These are phyloP conservation scores for Oscheius myriophilus DNA, from an alignment of 2,888 invertebrate genomes.

Conservation along the genomic window DNA sequence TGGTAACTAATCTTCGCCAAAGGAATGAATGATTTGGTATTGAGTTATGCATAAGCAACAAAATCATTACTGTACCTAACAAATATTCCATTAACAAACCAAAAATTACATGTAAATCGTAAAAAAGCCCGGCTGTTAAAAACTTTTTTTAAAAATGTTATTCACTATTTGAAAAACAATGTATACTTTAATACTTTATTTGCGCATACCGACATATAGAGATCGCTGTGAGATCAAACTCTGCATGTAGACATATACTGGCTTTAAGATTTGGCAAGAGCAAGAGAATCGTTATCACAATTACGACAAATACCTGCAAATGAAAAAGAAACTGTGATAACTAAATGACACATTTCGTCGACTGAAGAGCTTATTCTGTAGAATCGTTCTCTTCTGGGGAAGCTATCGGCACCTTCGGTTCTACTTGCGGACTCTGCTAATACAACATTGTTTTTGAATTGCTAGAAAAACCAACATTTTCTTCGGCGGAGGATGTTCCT, in stretches of 20 bases:
- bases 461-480: background rate
- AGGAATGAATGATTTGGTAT: too few relatives aligned
- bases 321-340: conserved; percentile 15
- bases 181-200: background rate
- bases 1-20: too few relatives aligned
- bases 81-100: background rate
- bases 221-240: conserved; percentile 18
- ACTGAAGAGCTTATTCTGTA: background rate
- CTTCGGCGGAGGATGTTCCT: too few relatives aligned
- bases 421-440: conserved; percentile 21
- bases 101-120: too few relatives aligned
- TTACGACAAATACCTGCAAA: conserved; percentile 22
- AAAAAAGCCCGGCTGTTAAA: too few relatives aligned
- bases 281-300: background rate
- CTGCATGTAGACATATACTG: too few relatives aligned
- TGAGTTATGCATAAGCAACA: too few relatives aligned
- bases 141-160: too few relatives aligned
- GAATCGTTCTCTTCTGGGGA: conserved; percentile 5
- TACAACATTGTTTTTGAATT: conserved; percentile 4
- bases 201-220: background rate
- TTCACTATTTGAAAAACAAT: too few relatives aligned
- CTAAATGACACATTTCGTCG: conserved; percentile 18
- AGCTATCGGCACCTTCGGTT: conserved; percentile 7
- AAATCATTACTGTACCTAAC: too few relatives aligned
- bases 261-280: too few relatives aligned